phyloP scores from a whole-genome alignment of 92 coral and sea anemone genomes.

The Muricea muricata region DNA sequence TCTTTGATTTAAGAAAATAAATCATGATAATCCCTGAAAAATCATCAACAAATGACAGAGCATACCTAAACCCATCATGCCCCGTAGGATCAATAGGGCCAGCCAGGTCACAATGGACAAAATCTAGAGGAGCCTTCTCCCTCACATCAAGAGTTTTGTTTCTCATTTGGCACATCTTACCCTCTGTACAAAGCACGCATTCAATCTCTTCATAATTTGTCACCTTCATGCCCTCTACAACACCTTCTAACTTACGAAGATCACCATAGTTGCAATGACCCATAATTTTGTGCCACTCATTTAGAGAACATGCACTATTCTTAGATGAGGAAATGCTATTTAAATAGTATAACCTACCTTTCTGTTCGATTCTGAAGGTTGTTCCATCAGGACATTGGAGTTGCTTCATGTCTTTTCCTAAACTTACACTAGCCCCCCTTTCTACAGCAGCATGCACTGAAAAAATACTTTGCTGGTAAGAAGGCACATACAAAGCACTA shows the following conservation, averaged over 20 bases:
- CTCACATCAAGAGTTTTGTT: constrained; percentile 35
- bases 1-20: constrained; percentile 1
- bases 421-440: constrained; percentile 6
- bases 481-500: constrained; percentile 24
- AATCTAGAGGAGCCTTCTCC: background rate
- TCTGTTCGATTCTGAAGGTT: constrained; percentile 14
- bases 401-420: constrained; percentile 6
- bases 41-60: constrained; percentile 28
- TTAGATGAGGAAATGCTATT: constrained; percentile 18
- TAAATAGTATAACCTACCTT: constrained; percentile 28
- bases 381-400: constrained; percentile 4
- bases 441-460: constrained; percentile 40
- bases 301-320: constrained; percentile 26
- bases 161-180: constrained; percentile 34
- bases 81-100: constrained; percentile 39
- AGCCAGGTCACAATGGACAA: constrained; percentile 55
- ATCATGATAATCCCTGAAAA: constrained; percentile 1
- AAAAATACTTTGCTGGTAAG: constrained; percentile 36
- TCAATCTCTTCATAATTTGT: background rate
- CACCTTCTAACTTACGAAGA: background rate
- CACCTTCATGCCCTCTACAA: constrained; percentile 25
- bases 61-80: constrained; percentile 46
- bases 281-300: constrained; percentile 39
- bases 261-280: constrained; percentile 40
- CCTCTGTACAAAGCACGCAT: constrained; percentile 19